Conservation (phyloP, 1,140 invertebrate genomes). For the Temnothorax nylanderi region DNA sequence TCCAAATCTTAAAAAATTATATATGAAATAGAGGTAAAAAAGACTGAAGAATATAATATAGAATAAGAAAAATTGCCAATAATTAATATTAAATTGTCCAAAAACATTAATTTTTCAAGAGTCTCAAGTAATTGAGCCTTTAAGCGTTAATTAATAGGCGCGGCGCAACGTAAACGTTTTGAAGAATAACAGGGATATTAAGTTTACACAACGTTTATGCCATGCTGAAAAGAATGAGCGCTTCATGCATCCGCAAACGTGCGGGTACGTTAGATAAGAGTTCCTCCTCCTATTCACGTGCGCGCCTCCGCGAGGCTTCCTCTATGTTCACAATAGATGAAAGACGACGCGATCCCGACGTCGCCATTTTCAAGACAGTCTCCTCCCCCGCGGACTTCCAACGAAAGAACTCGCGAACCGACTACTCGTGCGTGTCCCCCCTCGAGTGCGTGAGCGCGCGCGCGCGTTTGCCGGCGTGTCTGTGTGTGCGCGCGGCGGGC, state of each 20-base stretch:
- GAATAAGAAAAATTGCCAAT: too few species aligned
- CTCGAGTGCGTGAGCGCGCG: constrained; percentile 28
- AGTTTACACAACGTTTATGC: not conserved
- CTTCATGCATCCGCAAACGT: not conserved
- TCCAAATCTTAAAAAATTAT: too few species aligned
- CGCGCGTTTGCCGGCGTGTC: not conserved
- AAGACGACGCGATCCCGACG: constrained; percentile 59
- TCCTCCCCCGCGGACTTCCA: constrained; percentile 80
- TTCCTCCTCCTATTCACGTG: not conserved
- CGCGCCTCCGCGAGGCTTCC: not conserved
- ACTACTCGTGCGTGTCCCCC: constrained; percentile 55
- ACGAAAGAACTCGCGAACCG: constrained; percentile 51
- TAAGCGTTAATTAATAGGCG: not conserved
- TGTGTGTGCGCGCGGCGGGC: constrained; percentile 32
- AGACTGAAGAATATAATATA: too few species aligned
- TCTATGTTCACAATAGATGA: constrained; percentile 64
- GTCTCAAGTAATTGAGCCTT: too few species aligned
- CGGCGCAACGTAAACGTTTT: not conserved
- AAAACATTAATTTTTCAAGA: too few species aligned
- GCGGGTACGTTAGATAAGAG: constrained; percentile 11
- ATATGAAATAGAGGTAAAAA: too few species aligned
- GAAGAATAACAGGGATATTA: not conserved
- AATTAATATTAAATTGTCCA: too few species aligned
- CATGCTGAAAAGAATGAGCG: not conserved
- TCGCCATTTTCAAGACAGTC: constrained; percentile 84